Percentiles rank a stretch among this genome's conserved stretches.
Evolutionary conservation across 37 sponge, comb jelly and placozoan genomes (phyloP).

Genomic region (Dysidea cf. avara): DNA sequence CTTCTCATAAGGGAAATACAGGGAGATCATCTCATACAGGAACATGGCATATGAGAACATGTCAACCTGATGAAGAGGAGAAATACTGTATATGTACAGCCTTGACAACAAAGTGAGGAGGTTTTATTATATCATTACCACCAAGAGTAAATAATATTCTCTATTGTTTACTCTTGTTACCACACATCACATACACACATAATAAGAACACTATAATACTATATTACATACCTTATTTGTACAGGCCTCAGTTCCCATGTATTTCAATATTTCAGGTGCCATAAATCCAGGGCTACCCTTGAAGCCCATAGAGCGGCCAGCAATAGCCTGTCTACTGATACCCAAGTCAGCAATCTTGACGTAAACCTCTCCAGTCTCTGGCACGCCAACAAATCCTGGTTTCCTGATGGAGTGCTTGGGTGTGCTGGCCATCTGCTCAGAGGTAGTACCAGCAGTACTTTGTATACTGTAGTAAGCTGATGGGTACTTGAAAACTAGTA

Average conservation of each 20-base stretch:
- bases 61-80: slow-evolving; percentile 48
- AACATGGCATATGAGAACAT: slow-evolving; percentile 89
- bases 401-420: not conserved
- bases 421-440: not conserved
- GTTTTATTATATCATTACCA: not conserved
- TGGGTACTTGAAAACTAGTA: slow-evolving; percentile 87
- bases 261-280: slow-evolving; percentile 93
- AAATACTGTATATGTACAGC: not conserved
- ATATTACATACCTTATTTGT: slow-evolving; percentile 57
- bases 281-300: slow-evolving; percentile 88
- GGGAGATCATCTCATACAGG: slow-evolving; percentile 77
- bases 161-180: not conserved
- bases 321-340: slow-evolving; percentile 64
- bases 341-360: slow-evolving; percentile 91
- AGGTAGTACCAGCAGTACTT: slow-evolving; percentile 1
- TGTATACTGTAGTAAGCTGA: slow-evolving; percentile 42
- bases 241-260: slow-evolving; percentile 78
- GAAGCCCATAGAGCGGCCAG: slow-evolving; percentile 72
- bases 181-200: not conserved
- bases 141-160: not conserved
- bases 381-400: not conserved
- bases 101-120: too few relatives aligned
- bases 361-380: slow-evolving; percentile 9
- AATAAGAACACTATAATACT: not conserved
- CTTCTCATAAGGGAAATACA: slow-evolving; percentile 75